A percentile compares a stretch with the other conserved stretches of the same genome.
These are phyloP conservation scores for Ellobium chinense DNA, from an alignment of 2,888 invertebrate species.

Conservation along the genomic window DNA sequence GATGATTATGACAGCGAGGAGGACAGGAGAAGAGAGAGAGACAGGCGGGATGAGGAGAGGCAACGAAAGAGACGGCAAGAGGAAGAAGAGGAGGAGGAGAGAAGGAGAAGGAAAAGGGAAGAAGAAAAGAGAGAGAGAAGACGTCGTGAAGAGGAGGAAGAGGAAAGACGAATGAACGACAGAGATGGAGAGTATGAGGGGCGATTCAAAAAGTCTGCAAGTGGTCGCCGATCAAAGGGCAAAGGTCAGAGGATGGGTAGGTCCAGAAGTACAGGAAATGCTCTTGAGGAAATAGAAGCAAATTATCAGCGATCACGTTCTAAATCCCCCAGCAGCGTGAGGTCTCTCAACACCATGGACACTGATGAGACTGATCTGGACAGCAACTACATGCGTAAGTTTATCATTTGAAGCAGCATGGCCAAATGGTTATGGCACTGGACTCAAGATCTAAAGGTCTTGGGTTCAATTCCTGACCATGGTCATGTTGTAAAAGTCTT, in stretches of 20 bases:
- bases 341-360: constrained; percentile 43
- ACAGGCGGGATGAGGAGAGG: not conserved
- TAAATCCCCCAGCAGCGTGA: constrained; percentile 48
- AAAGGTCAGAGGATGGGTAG: constrained; percentile 51
- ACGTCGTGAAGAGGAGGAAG: constrained; percentile 3
- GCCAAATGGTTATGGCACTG: too few species aligned
- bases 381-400: constrained; percentile 54
- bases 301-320: constrained; percentile 32
- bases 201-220: constrained; percentile 48
- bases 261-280: constrained; percentile 50
- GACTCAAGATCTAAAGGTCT: too few species aligned
- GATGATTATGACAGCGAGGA: constrained; percentile 43
- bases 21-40: constrained; percentile 41
- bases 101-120: constrained; percentile 26
- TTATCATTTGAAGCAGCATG: too few species aligned
- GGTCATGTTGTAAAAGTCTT: too few species aligned
- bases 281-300: constrained; percentile 49
- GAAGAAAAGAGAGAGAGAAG: not conserved
- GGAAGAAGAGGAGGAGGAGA: constrained; percentile 41
- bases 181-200: constrained; percentile 45
- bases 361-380: constrained; percentile 51
- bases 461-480: too few species aligned
- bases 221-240: constrained; percentile 46
- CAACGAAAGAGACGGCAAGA: constrained; percentile 38
- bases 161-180: constrained; percentile 13